phyloP scores from a whole-genome alignment of 2,113 vertebrate genomes.

The Saimiri boliviensis region DNA sequence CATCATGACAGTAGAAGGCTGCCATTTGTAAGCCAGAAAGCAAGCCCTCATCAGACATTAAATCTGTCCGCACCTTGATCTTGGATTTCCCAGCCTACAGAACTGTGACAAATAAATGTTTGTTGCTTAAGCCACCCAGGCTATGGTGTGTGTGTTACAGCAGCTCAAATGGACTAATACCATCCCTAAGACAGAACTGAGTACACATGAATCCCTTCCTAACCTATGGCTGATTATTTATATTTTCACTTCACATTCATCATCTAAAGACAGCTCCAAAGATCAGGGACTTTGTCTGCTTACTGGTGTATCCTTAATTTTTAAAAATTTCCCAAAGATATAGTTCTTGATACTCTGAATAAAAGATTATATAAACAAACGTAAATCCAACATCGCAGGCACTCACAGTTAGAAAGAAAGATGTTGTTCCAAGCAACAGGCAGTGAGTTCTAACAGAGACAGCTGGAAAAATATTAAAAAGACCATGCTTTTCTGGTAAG shows the following conservation, averaged over 20 bases:
- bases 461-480: conserved; percentile 73
- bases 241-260: neutral
- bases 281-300: neutral
- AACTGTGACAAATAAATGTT: neutral
- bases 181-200: neutral
- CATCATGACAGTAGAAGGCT: neutral
- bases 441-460: conserved; percentile 54
- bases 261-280: neutral
- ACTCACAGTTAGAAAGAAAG: conserved; percentile 24
- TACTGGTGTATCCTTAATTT: neutral
- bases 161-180: neutral
- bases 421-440: conserved; percentile 69
- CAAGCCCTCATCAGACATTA: neutral
- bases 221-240: neutral
- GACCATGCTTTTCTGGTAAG: neutral
- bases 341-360: conserved; percentile 47
- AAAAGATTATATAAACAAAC: conserved; percentile 58
- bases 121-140: neutral
- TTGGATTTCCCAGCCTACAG: neutral
- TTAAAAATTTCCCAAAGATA: neutral
- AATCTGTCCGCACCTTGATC: neutral
- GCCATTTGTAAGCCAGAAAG: neutral
- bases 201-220: neutral
- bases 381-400: neutral
- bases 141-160: neutral